Evolutionary conservation across 1,140 invertebrate species (phyloP), one percentile per base, ranked within the genome.

Genomic region (Macrosteles quadrilineatus): DNA sequence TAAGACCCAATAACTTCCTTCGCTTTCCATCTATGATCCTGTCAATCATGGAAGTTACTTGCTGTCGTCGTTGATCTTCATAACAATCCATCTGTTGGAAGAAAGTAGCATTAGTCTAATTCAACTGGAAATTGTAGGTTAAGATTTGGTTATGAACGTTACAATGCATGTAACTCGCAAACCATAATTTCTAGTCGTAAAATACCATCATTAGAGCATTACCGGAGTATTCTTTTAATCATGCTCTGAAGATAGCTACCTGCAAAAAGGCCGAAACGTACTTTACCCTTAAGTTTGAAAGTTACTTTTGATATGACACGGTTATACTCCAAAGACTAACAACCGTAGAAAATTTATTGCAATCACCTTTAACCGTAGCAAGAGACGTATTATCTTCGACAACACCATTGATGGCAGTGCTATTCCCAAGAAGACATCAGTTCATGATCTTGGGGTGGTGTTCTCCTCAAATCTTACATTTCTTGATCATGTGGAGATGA

Each of bases 21-120:
- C 82, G 84, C 71, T 90, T 90, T 0, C 89, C 89, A 69, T 85
- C 84, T 2, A 89, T 77, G 68, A 91, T 90, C 76, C 83, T 82
- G 12, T 85, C 84, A 74, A 88, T 84, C 71, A 86, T 82, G 4
- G 78, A 76, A 25, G 77, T 71, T 29, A 88, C 83, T 76, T 86
- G 82, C 74, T 85, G 80, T 67, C 84, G 84, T 79, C 87, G 85
- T 73, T 85, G 82, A 71, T 86, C 82, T 75, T 80, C 85, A 71
- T 87, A 85, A 62, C 82, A 82, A 71, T 86, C 79, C 69, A 81
- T 73, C 81, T 77, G 67, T 79, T 73, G 72, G 73, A 64, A 67
- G n/a, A n/a, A n/a, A n/a, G n/a, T n/a, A n/a, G n/a, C n/a, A n/a
- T n/a, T n/a, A n/a, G n/a, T n/a, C n/a, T n/a, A n/a, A n/a, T n/a